Evolutionary conservation across 2,113 vertebrate species (phyloP), one percentile per base, ranked within the genome.

Genomic region (Hassar affinis): DNA sequence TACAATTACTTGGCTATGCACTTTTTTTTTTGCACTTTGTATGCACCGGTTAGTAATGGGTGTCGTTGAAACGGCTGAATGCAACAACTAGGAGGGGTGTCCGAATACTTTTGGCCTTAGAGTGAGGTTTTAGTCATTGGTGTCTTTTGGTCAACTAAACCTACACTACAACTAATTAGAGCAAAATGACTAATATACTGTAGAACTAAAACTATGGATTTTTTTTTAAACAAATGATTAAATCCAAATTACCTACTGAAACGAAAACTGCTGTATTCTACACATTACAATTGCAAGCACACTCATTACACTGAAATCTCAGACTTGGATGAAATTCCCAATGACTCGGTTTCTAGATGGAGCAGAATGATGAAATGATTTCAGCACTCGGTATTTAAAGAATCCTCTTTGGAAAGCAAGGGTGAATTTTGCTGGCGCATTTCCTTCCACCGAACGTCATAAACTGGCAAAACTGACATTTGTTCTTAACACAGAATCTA

Each of bases 341-440:
- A n/a, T 42, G 14, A 4, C 49, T 71, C 51, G 45, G 33, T 38
- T 69, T 80, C 49, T 35, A 18, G 20, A 7, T 64, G 38, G 14
- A 81, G 25, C 25, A 82, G 66, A 17, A 35, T 51, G n/a, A 68
- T 66, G 18, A 25, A 52, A 20, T 74, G 8, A 82, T 82, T 33
- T 51, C 35, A 82, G 42, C 56, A 51, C 30, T 62, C 42, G 45
- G 30, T 75, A 35, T 33, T 82, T 75, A 45, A 80, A 11, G 27
- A 30, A 51, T 14, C 25, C 15, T 72, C 66, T 72, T 72, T 69
- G 35, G n/a, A 52, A 80, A 17, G 38, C n/a, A 59, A 59, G 22
- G 3, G 25, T 38, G 47, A 27, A 66, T 56, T 54, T 54, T 66
- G 47, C 51, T 66, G 59, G 74, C 17, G 52, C 33, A 56, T 45